Conservation (phyloP, 2,888 invertebrate species). For the Abrostola tripartita region DNA sequence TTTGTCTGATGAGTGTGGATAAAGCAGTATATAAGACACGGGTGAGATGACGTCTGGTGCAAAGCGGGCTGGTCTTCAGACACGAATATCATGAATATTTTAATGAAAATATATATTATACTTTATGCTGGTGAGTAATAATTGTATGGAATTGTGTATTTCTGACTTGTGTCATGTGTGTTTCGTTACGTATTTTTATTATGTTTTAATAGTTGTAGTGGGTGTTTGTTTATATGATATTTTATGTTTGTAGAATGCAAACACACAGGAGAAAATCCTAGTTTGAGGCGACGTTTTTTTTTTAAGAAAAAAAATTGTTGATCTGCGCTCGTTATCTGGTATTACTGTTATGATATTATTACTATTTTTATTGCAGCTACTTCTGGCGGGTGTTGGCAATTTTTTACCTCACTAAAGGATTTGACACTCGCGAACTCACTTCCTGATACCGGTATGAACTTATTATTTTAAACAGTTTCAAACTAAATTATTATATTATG, state of each 20-base stretch:
- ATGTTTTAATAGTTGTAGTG: too few relatives aligned
- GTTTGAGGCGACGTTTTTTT: too few relatives aligned
- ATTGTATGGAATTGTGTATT: not conserved
- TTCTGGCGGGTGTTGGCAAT: constrained; percentile 35
- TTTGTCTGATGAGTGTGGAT: constrained; percentile 8
- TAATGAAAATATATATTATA: constrained; percentile 24
- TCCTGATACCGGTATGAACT: accelerated
- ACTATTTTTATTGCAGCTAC: constrained; percentile 25
- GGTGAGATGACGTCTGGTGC: not conserved
- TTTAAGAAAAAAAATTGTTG: too few relatives aligned
- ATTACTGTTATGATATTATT: not conserved
- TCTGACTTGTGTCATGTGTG: not conserved
- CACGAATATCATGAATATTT: not conserved
- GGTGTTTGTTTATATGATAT: too few relatives aligned
- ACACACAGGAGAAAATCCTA: too few relatives aligned
- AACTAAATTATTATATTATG: not conserved
- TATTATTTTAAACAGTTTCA: not conserved
- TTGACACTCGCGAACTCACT: not conserved
- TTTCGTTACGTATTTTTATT: too few relatives aligned
- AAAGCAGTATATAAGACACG: constrained; percentile 26
- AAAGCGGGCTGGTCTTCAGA: not conserved
- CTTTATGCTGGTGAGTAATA: constrained; percentile 20
- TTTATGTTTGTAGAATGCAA: too few relatives aligned
- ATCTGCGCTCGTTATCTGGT: too few relatives aligned
- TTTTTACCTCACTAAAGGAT: constrained; percentile 21